Percentiles rank a stretch among this genome's conserved stretches.
Conservation (phyloP, 2,888 invertebrate species). For the Sycophila texana region DNA sequence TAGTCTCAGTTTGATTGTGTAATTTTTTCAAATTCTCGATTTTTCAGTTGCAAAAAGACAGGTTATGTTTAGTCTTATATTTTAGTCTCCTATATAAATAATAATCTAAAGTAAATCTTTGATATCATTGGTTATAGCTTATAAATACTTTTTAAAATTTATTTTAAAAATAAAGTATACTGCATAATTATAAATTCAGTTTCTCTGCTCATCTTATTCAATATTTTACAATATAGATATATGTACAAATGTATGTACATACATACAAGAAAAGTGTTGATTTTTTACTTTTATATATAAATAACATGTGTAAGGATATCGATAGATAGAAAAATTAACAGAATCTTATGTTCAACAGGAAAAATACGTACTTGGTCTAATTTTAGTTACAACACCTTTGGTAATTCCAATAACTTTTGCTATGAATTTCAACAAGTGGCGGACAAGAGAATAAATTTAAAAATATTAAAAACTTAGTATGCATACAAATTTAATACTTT, state of each 20-base stretch:
- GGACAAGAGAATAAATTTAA: slow-evolving; percentile 2
- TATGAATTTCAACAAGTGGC: slow-evolving; percentile 10
- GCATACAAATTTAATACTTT: not conserved
- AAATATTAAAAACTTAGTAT: slow-evolving; percentile 9
- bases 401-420: slow-evolving; percentile 2
- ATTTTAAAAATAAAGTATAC: too few relatives aligned
- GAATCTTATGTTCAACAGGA: slow-evolving; percentile 39
- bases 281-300: too few relatives aligned
- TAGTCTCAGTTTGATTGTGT: not conserved
- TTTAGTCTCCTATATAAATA: too few relatives aligned
- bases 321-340: too few relatives aligned
- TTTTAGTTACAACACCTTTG: not conserved
- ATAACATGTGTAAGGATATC: too few relatives aligned
- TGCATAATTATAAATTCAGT: too few relatives aligned
- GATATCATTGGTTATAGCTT: not conserved
- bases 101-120: not conserved
- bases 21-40: not conserved
- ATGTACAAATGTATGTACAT: too few relatives aligned
- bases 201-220: too few relatives aligned
- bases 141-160: not conserved
- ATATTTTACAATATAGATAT: too few relatives aligned
- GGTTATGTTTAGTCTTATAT: slow-evolving; percentile 18
- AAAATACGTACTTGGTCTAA: slow-evolving; percentile 24
- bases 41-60: not conserved
- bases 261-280: too few relatives aligned